Evolutionary conservation across 2,797 vertebrate species (phyloP), one percentile per base, ranked within the genome.

Genomic region (Chrosomus eos): DNA sequence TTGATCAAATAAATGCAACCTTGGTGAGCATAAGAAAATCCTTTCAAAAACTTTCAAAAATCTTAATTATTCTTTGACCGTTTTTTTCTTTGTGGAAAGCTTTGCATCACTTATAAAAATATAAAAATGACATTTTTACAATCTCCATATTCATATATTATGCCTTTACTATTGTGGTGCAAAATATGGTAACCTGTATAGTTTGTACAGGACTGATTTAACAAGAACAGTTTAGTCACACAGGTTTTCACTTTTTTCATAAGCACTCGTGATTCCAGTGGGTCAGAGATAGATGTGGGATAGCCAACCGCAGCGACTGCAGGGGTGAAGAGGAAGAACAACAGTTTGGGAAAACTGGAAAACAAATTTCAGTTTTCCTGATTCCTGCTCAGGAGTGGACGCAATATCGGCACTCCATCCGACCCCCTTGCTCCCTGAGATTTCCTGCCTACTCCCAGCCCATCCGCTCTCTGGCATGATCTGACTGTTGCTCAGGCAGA

Each of bases 401-500:
- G 43, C 33, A 66, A 53, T 66, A 80, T 80, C n/a, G 19, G 14
- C 62, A 82, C 79, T 88, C 87, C 84, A 87, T 89, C 83, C 19
- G 53, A 89, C 58, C 80, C 68, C n/a, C 38, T 80, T 45, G 60
- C 87, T 83, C 53, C 58, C 3, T 86, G 58, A 85, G 66, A 86
- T 83, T 85, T 89, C 85, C 87, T 85, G 85, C 40, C 72, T 21
- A 53, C 67, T 84, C 53, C 38, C 36, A 13, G 33, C 82, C 73
- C 82, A 76, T 87, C 73, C 81, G 40, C 51, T 89, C 68, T 84
- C 79, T 87, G 87, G 82, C 88, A 81, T 62, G 40, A 23, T 68
- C 71, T 26, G 36, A 80, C 60, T 40, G 36, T 83, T 79, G 45
- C 26, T 81, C 66, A 36, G 53, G 70, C 68, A 82, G 80, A 86